These are phyloP conservation scores for Hyperoplus immaculatus DNA, from an alignment of 2,797 vertebrate genomes.

Conservation along the genomic window DNA sequence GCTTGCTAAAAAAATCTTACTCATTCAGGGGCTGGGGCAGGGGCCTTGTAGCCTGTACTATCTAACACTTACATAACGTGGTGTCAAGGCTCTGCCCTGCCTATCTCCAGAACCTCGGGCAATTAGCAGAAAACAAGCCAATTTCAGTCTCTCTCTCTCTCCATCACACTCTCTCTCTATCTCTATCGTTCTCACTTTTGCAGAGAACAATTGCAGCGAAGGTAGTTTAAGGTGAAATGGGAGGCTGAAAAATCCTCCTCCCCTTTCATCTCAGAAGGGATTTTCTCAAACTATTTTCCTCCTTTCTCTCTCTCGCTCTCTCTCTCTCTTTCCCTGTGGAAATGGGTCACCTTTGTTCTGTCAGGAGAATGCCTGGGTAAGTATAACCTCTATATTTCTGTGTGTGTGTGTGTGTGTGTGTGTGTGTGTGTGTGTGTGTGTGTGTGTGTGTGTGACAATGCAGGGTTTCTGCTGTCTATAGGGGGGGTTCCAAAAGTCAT, in stretches of 20 bases:
- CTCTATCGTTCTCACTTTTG: conserved; percentile 13
- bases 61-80: conserved; percentile 52
- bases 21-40: conserved; percentile 18
- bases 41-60: conserved; percentile 32
- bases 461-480: conserved; percentile 37
- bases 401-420: conserved; percentile 17
- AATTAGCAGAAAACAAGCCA: conserved; percentile 25
- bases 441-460: neutral
- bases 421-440: conserved; percentile 5
- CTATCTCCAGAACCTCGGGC: conserved; percentile 21
- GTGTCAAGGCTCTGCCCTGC: conserved; percentile 1
- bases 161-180: neutral
- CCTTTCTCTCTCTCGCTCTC: conserved; percentile 6
- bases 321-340: conserved; percentile 52
- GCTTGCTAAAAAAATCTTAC: neutral
- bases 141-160: conserved; percentile 26
- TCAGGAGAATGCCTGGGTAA: conserved; percentile 61
- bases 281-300: conserved; percentile 56
- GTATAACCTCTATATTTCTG: conserved; percentile 58
- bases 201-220: conserved; percentile 47
- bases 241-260: neutral
- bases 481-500: conserved; percentile 57
- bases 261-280: conserved; percentile 65
- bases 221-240: conserved; percentile 35
- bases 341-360: conserved; percentile 81